A percentile compares a stretch with the other conserved stretches of the same genome.
Evolutionary conservation across 2,888 invertebrate genomes (phyloP).

Genomic region (Buathra laborator): DNA sequence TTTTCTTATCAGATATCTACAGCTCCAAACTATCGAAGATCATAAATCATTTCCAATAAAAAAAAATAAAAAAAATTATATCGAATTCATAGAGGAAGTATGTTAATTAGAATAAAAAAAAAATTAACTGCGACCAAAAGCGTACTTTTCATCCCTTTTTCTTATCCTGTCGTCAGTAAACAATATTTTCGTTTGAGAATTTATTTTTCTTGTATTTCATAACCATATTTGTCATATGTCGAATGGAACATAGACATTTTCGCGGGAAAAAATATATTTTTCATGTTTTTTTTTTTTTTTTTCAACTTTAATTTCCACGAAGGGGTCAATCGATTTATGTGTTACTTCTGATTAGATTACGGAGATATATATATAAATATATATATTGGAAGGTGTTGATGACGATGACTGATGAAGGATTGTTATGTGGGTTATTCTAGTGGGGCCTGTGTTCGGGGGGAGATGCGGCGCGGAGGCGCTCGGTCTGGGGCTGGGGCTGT

Average conservation of each 20-base stretch:
- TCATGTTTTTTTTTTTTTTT: not conserved
- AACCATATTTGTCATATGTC: not conserved
- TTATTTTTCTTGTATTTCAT: too few relatives aligned
- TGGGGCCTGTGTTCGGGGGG: constrained; percentile 85
- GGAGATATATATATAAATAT: not conserved
- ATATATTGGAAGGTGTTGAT: constrained; percentile 63
- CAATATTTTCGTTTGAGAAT: too few relatives aligned
- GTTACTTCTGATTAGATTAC: not conserved
- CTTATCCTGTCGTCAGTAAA: too few relatives aligned
- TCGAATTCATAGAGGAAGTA: too few relatives aligned
- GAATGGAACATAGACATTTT: not conserved
- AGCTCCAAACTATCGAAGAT: too few relatives aligned
- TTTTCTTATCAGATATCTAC: not conserved
- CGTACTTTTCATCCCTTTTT: too few relatives aligned
- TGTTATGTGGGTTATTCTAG: constrained; percentile 84
- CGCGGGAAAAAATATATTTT: not conserved
- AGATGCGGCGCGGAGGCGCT: constrained; percentile 86
- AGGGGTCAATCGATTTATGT: not conserved
- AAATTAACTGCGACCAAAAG: too few relatives aligned
- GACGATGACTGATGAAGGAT: constrained; percentile 81
- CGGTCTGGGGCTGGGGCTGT: constrained; percentile 85
- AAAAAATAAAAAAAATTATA: too few relatives aligned
- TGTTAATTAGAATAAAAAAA: too few relatives aligned
- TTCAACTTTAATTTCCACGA: not conserved
- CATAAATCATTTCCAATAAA: too few relatives aligned